Evolutionary conservation across 2,113 vertebrate species (phyloP).

Genomic region (Syngnathus scovelli): DNA sequence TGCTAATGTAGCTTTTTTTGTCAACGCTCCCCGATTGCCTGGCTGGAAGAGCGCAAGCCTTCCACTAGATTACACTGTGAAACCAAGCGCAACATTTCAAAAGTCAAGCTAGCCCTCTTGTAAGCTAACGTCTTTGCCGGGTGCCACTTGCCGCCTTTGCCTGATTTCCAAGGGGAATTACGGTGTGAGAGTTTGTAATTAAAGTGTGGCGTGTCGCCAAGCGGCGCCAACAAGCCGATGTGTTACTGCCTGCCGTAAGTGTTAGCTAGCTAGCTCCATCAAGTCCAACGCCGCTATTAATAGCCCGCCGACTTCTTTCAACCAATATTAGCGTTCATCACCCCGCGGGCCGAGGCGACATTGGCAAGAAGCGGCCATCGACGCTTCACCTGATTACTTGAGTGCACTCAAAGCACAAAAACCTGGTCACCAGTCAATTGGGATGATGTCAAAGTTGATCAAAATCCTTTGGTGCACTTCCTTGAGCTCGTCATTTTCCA

Average conservation of each 20-base stretch:
- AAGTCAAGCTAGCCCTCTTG: no score
- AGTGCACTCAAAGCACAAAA: conserved; percentile 48
- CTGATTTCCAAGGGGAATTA: background rate
- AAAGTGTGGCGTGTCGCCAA: background rate
- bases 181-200: background rate
- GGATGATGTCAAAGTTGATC: conserved; percentile 57
- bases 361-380: background rate
- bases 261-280: background rate
- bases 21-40: background rate
- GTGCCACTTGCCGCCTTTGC: background rate
- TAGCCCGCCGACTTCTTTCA: background rate
- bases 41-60: background rate
- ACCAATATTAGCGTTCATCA: background rate
- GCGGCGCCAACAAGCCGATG: background rate
- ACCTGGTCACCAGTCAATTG: conserved; percentile 39
- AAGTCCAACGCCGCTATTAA: background rate
- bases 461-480: conserved; percentile 20
- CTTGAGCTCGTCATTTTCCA: conserved; percentile 43
- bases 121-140: no score
- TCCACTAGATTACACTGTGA: background rate
- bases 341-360: background rate
- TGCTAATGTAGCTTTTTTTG: background rate
- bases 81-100: no score
- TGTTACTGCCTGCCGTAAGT: background rate
- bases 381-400: conserved; percentile 58